Base-by-base conservation (phyloP, 2,888 invertebrate genomes). In the Erebia palarica region DNA sequence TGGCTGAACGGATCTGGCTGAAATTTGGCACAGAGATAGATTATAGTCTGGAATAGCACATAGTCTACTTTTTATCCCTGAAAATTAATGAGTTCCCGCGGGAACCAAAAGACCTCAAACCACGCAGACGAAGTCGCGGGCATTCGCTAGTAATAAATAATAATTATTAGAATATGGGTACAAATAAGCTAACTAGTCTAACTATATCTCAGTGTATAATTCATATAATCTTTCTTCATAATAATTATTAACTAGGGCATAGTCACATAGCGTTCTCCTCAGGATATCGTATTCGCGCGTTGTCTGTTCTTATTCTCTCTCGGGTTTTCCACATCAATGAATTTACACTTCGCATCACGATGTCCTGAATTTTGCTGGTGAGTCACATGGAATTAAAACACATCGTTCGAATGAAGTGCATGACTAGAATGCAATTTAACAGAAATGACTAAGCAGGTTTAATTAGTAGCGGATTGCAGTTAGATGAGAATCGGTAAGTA, bases 361-460 rank as follows among this genome's bases (percentile, higher is more conserved):
- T 44, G 61, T 61, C 44, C 61, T 42, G 44, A 44, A 61, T 61
- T 61, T 44, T 16, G 16, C 42, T 16, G 61, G 44, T 44, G 61
- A 61, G 61, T 61, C 61, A 61, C 18, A 18, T 44, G 16, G 42
- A 61, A 61, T 61, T 18, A 44, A 16, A 44, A 61, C 44, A 61
- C 14, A 16, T 16, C 44, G 18, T 44, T 44, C 16, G 18, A 44
- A 11, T 61, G 16, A 61, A 61, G 44, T 61, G 61, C 61, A 61
- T 44, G 61, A 61, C 42, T 61, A 16, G 42, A 61, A 44, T 61
- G 61, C 61, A 61, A 16, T 63, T 1, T 21, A 21, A 63, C 14
- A 63, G 49, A 5, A 49, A 47, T 63, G 49, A 63, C 63, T 49
- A 49, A 21, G 63, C 63, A 7, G 21, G 21, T 49, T 63, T 63